Evolutionary conservation across 2,888 invertebrate genomes (phyloP), one percentile per base, ranked within the genome.

Genomic region (Vandiemenella viatica): DNA sequence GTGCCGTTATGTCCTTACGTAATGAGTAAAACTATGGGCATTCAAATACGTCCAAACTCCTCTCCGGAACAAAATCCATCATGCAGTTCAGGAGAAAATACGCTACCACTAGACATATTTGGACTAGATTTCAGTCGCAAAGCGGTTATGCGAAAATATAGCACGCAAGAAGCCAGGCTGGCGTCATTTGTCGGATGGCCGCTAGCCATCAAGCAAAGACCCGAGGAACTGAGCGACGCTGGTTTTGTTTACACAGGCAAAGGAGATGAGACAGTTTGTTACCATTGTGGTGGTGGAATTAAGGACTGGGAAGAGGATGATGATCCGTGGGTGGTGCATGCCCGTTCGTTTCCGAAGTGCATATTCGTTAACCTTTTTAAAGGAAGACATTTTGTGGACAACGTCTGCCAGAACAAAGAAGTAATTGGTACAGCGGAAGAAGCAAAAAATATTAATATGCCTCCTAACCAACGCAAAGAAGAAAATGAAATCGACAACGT

Each of bases 301-400:
- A 84, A 89, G 60, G 90, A 92, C 63, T 96, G 95, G 95, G 88
- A 90, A 63, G 79, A 79, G 41, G 76, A 78, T 50, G 95, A 96
- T 65, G 81, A 87, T 57, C 92, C 95, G 0, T 95, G 93, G 92
- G 82, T 83, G 56, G 91, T 96, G 64, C 95, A 96, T 67, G 92
- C 92, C 1, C 74, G 82, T 23, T 95, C 92, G 92, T 88, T 88
- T 62, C 76, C 80, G n/a, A 79, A 83, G 50, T 96, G 96, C 63
- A 79, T 78, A 16, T 93, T 79, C 66, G 75, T 96, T 5, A 72
- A 80, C 52, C 70, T 85, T 50, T 80, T 83, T 53, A 90, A 90
- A 63, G 90, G 91, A 5, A 75, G 79, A 50, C 76, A 78, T 4
- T 93, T 79, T 63, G 77, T 92, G 32, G 77, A 80, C 59, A 71